Evolutionary conservation across 2,888 invertebrate genomes (phyloP).

Genomic region (Aromia moschata): DNA sequence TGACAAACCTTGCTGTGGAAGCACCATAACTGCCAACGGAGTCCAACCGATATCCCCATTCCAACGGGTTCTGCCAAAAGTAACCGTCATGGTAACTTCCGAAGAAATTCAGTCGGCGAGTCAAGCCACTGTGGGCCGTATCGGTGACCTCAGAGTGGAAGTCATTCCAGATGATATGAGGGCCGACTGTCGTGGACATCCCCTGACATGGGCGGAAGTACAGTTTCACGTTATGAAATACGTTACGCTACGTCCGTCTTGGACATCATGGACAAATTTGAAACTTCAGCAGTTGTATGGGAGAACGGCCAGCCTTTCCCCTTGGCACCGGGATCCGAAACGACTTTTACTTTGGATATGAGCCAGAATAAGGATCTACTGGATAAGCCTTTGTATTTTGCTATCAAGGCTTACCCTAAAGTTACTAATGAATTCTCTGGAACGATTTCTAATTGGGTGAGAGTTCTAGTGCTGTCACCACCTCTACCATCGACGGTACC

Average conservation of each 20-base stretch:
- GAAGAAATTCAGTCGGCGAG: conserved; percentile 58
- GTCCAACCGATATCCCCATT: conserved; percentile 65
- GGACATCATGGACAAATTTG: conserved; percentile 64
- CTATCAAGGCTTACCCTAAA: conserved; percentile 65
- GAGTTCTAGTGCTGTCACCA: conserved; percentile 65
- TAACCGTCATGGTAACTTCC: conserved; percentile 61
- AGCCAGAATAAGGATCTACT: conserved; percentile 62
- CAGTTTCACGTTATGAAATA: conserved; percentile 66
- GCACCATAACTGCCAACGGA: conserved; percentile 62
- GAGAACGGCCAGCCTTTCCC: conserved; percentile 63
- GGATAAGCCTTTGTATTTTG: conserved; percentile 66
- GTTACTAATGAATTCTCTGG: conserved; percentile 58
- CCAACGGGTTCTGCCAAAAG: conserved; percentile 64
- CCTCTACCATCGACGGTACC: conserved; percentile 65
- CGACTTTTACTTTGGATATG: conserved; percentile 64
- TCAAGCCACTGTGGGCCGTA: conserved; percentile 62
- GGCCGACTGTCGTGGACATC: conserved; percentile 69
- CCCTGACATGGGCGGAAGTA: conserved; percentile 67
- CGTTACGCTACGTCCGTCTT: conserved; percentile 61
- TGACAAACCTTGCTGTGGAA: conserved; percentile 67
- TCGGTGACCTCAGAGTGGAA: conserved; percentile 67
- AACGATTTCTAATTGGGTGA: conserved; percentile 67
- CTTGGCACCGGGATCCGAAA: conserved; percentile 65
- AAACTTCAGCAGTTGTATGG: conserved; percentile 62
- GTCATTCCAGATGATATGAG: conserved; percentile 63